These are phyloP conservation scores for Callospermophilus lateralis DNA, from an alignment of 2,113 vertebrate species.

Conservation along the genomic window DNA sequence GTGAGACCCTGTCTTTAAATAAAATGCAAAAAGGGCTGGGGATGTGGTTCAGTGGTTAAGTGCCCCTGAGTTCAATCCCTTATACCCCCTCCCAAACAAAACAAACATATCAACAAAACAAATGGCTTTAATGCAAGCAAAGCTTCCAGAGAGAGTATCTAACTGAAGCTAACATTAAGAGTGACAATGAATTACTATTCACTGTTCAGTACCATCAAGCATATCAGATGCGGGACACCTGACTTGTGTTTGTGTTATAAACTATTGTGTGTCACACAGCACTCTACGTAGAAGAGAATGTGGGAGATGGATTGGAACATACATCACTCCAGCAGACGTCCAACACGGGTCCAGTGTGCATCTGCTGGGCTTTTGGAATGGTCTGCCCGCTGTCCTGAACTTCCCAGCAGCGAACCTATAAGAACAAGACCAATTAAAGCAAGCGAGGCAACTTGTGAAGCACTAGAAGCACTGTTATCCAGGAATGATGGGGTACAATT, in stretches of 20 bases:
- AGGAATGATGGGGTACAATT: background rate
- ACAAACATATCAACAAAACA: background rate
- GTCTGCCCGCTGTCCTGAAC: slow-evolving; percentile 99
- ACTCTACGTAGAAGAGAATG: background rate
- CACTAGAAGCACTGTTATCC: accelerated
- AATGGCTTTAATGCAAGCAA: background rate
- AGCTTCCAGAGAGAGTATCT: background rate
- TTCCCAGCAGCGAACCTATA: slow-evolving; percentile 98
- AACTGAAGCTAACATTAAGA: background rate
- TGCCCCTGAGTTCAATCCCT: too few relatives aligned
- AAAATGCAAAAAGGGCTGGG: too few relatives aligned
- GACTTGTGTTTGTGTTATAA: background rate
- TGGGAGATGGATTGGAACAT: slow-evolving; percentile 71
- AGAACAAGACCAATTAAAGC: background rate
- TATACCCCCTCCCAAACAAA: too few relatives aligned
- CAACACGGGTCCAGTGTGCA: slow-evolving; percentile 97
- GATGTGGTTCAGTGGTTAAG: too few relatives aligned
- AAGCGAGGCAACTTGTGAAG: accelerated
- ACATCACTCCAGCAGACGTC: slow-evolving; percentile 99
- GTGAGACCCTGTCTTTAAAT: too few relatives aligned
- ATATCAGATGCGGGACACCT: background rate
- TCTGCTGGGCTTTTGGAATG: slow-evolving; percentile 99
- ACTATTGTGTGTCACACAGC: too few relatives aligned
- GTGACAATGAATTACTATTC: background rate
- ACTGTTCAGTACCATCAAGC: background rate